A percentile compares a stretch with the other conserved stretches of the same genome.
Evolutionary conservation across 2,797 vertebrate species (phyloP).

Genomic region (Cossypha niveicapilla): DNA sequence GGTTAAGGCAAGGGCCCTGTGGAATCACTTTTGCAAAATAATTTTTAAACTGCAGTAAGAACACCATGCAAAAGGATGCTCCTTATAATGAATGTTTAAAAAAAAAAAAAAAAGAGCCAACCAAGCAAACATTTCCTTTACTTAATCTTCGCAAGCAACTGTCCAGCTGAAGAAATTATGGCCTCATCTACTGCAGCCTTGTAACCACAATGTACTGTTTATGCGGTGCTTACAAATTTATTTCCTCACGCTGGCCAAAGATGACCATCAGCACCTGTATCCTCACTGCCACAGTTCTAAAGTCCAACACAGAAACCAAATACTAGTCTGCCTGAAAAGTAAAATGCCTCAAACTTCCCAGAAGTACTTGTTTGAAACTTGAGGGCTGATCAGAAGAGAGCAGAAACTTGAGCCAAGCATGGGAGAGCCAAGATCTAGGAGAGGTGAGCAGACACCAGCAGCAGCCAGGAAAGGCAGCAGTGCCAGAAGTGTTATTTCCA

Average conservation of each 20-base stretch:
- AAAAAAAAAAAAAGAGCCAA: not conserved
- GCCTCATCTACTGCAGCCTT: not conserved
- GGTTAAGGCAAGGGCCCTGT: not conserved
- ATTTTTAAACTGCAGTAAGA: not conserved
- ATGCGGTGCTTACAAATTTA: not conserved
- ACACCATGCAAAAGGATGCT: not conserved
- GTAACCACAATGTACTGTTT: not conserved
- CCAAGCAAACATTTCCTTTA: not conserved
- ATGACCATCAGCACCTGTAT: not conserved
- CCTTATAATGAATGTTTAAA: not conserved
- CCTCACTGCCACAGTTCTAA: not conserved
- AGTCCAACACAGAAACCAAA: not conserved
- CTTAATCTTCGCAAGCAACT: not conserved
- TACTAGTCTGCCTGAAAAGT: not conserved
- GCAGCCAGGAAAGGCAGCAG: not conserved
- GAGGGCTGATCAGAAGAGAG: not conserved
- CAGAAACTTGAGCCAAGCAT: not conserved
- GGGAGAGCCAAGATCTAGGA: constrained; percentile 7
- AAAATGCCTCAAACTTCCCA: not conserved
- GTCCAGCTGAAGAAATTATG: not conserved
- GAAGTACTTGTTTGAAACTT: not conserved
- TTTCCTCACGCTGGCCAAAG: not conserved
- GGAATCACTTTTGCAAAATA: not conserved
- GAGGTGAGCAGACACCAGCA: constrained; percentile 30
- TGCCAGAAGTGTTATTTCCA: constrained; percentile 29